Percentiles rank a stretch among this genome's conserved stretches.
phyloP scores from a whole-genome alignment of 2,888 invertebrate species.

The Dexiosoma caninum region DNA sequence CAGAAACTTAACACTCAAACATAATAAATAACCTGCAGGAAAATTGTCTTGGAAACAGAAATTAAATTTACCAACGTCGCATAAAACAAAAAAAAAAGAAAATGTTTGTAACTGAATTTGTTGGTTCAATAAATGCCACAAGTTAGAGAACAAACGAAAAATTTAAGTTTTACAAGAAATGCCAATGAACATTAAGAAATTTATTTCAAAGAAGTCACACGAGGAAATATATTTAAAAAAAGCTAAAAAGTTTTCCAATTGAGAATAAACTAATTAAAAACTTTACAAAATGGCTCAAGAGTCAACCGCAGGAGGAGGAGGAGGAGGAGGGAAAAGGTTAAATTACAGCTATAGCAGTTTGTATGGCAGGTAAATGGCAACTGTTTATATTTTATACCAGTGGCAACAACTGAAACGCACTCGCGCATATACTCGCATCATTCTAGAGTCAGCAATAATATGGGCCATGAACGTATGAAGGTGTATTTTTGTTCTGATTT shows the following conservation, averaged over 20 bases:
- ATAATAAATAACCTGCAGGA: slow-evolving; percentile 42
- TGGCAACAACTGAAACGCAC: neutral
- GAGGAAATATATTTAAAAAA: slow-evolving; percentile 12
- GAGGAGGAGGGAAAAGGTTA: slow-evolving; percentile 33
- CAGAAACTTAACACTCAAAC: neutral
- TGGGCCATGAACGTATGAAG: slow-evolving; percentile 65
- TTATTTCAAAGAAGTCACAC: slow-evolving; percentile 10
- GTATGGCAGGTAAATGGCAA: slow-evolving; percentile 65
- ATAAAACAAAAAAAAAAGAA: slow-evolving; percentile 34
- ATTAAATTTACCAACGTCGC: slow-evolving; percentile 15
- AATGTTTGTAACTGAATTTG: slow-evolving; percentile 42
- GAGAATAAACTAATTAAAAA: slow-evolving; percentile 37
- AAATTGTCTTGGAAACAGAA: slow-evolving; percentile 50
- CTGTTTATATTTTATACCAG: no score
- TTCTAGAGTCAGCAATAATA: slow-evolving; percentile 61
- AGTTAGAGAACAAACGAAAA: slow-evolving; percentile 17
- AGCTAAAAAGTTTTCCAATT: slow-evolving; percentile 14
- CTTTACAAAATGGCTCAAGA: slow-evolving; percentile 51
- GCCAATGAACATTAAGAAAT: neutral
- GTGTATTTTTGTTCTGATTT: slow-evolving; percentile 79
- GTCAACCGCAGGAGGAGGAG: no score
- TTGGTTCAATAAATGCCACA: slow-evolving; percentile 59
- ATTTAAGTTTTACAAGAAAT: slow-evolving; percentile 8
- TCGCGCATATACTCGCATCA: neutral
- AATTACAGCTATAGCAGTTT: slow-evolving; percentile 52